Evolutionary conservation across 2,797 vertebrate species (phyloP).

Genomic region (Coendou prehensilis): DNA sequence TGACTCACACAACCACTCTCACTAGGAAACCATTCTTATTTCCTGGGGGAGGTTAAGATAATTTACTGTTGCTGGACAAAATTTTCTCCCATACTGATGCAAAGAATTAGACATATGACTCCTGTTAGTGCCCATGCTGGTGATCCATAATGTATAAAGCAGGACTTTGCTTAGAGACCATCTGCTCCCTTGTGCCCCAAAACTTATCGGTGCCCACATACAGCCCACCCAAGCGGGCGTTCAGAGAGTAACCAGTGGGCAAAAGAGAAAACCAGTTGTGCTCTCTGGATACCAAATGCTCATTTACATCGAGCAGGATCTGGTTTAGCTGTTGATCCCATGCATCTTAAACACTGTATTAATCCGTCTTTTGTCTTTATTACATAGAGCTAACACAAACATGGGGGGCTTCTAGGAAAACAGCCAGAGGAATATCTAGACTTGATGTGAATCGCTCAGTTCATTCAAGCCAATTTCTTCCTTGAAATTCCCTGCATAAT

Average conservation of each 20-base stretch:
- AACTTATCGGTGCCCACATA: slow-evolving; percentile 11
- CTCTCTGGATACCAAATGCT: background rate
- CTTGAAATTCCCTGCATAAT: background rate
- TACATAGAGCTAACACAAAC: background rate
- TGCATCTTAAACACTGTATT: background rate
- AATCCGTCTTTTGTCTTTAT: slow-evolving; percentile 1
- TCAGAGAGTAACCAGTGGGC: background rate
- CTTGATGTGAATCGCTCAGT: background rate
- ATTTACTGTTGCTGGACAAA: slow-evolving; percentile 85
- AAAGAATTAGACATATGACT: slow-evolving; percentile 81
- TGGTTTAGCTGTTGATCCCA: background rate
- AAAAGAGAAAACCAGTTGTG: background rate
- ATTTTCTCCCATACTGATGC: slow-evolving; percentile 73
- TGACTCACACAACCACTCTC: slow-evolving; percentile 82
- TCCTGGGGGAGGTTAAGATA: slow-evolving; percentile 83
- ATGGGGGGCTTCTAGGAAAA: background rate
- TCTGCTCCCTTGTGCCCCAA: slow-evolving; percentile 54
- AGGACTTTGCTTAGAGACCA: slow-evolving; percentile 41
- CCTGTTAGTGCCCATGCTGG: slow-evolving; percentile 73
- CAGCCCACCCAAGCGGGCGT: background rate
- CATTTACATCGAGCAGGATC: background rate
- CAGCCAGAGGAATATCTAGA: background rate
- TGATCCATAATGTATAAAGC: slow-evolving; percentile 66
- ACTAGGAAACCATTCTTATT: slow-evolving; percentile 80
- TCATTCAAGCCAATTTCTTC: background rate